These are phyloP conservation scores for Thunnus albacares DNA, from an alignment of 2,797 vertebrate genomes.

Conservation along the genomic window DNA sequence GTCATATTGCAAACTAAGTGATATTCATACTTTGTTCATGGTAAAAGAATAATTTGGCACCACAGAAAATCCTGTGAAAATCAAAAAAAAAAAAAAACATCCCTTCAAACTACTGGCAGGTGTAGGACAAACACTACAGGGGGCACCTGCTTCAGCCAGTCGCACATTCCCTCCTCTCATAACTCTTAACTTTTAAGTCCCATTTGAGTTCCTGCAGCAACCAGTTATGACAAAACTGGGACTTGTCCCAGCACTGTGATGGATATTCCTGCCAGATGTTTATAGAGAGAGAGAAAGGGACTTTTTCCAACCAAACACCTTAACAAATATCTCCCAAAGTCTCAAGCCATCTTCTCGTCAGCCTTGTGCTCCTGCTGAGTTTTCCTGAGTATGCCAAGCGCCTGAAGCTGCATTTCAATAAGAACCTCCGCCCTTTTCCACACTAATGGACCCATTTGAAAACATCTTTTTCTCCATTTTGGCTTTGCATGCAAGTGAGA, in stretches of 20 bases:
- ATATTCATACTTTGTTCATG: neutral
- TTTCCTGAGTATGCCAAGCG: constrained; percentile 32
- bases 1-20: neutral
- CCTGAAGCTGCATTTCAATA: constrained; percentile 7
- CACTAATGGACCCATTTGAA: constrained; percentile 27
- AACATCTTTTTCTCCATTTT: constrained; percentile 20
- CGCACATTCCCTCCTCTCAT: constrained; percentile 35
- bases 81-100: neutral
- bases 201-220: constrained; percentile 68
- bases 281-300: constrained; percentile 48
- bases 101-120: constrained; percentile 29
- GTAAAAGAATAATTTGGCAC: constrained; percentile 11
- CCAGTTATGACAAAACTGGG: constrained; percentile 67
- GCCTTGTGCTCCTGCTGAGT: constrained; percentile 45
- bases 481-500: constrained; percentile 28
- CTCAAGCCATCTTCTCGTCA: constrained; percentile 61
- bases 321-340: constrained; percentile 70
- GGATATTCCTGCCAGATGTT: constrained; percentile 80
- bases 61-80: constrained; percentile 34
- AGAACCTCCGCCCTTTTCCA: constrained; percentile 28
- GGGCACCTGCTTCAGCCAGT: constrained; percentile 53
- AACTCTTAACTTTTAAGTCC: constrained; percentile 57
- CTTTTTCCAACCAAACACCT: constrained; percentile 70
- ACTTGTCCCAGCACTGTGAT: constrained; percentile 56
- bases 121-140: constrained; percentile 43